Base-by-base conservation (phyloP, 2,113 vertebrate genomes). In the Phaetusa simplex region DNA sequence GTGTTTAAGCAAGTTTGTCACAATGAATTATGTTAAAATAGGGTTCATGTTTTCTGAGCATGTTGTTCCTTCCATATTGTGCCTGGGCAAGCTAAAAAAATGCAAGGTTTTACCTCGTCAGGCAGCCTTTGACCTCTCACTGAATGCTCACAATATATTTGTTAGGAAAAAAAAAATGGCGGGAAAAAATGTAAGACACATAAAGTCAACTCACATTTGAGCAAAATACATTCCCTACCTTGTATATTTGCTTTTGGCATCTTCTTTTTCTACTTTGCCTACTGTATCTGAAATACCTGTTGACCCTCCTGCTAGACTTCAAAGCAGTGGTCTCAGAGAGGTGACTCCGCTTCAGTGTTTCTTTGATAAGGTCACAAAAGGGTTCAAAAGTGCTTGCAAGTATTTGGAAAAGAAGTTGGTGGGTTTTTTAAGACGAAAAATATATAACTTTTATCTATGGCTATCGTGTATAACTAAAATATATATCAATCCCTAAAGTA, bases 21-120 rank as follows among this genome's bases (percentile, higher is more conserved):
- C n/a, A 84, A 82, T n/a, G 21, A 85, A 83, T 92, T 19, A 86
- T 91, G 43, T 85, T 86, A 87, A 96, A 94, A 70, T 71, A 64
- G 8, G 32, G 40, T 82, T 97, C 11, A 34, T 92, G 40, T 94
- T 20, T n/a, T 94, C 34, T 88, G 40, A 95, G 58, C 53, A 65
- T 59, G 34, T 71, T 45, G 6, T 87, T 97, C 52, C 79, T 58
- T 20, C 40, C 50, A 36, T 53, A 61, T 66, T 93, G 29, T 88
- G 49, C 36, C 83, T 43, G 90, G 32, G 6, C 24, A 95, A 81
- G 38, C 14, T 90, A 47, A 80, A 53, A 79, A 9, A 65, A 22
- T 53, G 24, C 12, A 52, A 67, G 30, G 11, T 74, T 88, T 85
- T 94, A 34, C 34, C 56, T 92, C 62, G 86, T 91, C 27, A 49